Evolutionary conservation across 1,140 invertebrate species (phyloP), one percentile per base, ranked within the genome.

Genomic region (Nasonia longicornis): DNA sequence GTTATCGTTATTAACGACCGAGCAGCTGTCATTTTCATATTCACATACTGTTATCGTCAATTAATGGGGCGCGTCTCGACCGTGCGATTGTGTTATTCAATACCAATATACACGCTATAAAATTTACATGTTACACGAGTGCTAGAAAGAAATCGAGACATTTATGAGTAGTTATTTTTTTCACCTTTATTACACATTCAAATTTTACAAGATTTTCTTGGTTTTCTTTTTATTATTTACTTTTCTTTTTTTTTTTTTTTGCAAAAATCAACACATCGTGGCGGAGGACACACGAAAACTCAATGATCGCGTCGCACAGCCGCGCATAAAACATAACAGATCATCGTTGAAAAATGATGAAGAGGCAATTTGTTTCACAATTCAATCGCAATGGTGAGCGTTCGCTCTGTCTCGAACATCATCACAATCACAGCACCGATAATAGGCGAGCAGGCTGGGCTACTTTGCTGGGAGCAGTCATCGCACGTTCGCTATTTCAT

Each of bases 351-450:
- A 78, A 81, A 74, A 73, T 82, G 38, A 77, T 31, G 80, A 66
- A 64, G 73, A 72, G 67, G 63, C 74, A 72, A 66, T 77, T 75
- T 7, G n/a, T 76, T 26, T 75, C 73, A 52, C 72, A 66, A 80
- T 80, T 80, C 58, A 80, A 81, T 80, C 64, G 26, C 45, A 76
- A 81, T 20, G 42, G 35, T n/a, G 52, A 42, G 72, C 42, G 42
- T 73, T 73, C 45, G 20, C n/a, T 74, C n/a, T 66, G 10, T 71
- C 22, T 45, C 22, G 42, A 64, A 58, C 71, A 80, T 66, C 45
- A 73, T 75, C 80, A 73, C 74, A 77, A 82, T 82, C 76, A 82
- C 80, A 82, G 80, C 80, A 82, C 76, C 80, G 58, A 77, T 67
- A 74, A 52, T 74, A 78, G 80, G 75, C 75, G 22, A 78, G 63